A percentile compares a stretch with the other conserved stretches of the same genome.
These are phyloP conservation scores for Ctena decussata DNA, from an alignment of 2,888 invertebrate species.

Conservation along the genomic window DNA sequence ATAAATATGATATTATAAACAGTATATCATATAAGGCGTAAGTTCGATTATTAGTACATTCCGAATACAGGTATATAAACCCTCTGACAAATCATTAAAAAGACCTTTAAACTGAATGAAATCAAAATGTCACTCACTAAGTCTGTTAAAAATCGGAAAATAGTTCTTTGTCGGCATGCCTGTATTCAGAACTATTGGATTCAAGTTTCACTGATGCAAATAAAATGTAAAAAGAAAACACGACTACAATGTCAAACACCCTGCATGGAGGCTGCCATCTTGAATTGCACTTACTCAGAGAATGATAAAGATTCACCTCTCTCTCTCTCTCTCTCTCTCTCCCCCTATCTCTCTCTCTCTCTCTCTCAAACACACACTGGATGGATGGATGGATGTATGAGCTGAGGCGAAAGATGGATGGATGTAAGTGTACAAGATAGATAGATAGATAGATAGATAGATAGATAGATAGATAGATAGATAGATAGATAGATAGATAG, in stretches of 20 bases:
- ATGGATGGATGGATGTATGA: not conserved
- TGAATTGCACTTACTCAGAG: slow-evolving; percentile 55
- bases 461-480: slow-evolving; percentile 13
- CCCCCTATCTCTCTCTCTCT: no score
- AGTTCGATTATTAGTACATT: no score
- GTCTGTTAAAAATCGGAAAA: slow-evolving; percentile 57
- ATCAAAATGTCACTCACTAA: slow-evolving; percentile 42
- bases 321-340: no score
- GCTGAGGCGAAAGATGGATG: not conserved
- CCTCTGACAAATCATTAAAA: no score
- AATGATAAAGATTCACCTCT: not conserved
- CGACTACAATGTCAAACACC: slow-evolving; percentile 50
- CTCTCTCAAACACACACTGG: no score
- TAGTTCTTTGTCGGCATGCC: slow-evolving; percentile 50
- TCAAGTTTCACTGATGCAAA: no score
- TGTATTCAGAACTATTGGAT: not conserved
- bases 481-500: slow-evolving; percentile 12
- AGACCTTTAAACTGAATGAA: no score
- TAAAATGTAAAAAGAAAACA: not conserved
- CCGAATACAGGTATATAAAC: no score
- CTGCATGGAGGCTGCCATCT: slow-evolving; percentile 63
- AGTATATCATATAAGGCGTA: no score
- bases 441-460: slow-evolving; percentile 13
- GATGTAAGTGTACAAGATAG: not conserved
- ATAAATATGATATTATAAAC: no score